phyloP scores from a whole-genome alignment of 2,113 vertebrate genomes.

The Naja naja region DNA sequence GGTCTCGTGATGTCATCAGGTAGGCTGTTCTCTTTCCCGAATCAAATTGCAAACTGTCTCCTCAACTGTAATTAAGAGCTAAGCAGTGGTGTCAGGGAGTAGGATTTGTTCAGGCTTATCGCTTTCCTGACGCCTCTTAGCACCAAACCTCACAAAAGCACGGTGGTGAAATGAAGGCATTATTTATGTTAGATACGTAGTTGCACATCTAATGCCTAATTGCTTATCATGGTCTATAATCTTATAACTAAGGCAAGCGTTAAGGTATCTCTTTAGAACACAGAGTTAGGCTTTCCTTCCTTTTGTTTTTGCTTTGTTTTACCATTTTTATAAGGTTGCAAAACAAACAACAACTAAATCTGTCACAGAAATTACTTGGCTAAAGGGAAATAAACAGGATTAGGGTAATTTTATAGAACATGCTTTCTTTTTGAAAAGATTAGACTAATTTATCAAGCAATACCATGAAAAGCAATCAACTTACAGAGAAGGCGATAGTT shows the following conservation, averaged over 20 bases:
- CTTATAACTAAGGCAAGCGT: conserved; percentile 57
- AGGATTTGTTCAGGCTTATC: conserved; percentile 63
- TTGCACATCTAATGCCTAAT: conserved; percentile 24
- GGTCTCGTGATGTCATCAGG: conserved; percentile 59
- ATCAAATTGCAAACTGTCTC: conserved; percentile 66
- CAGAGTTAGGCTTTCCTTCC: neutral
- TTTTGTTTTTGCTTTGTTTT: neutral
- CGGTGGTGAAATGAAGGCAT: conserved; percentile 59
- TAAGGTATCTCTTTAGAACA: neutral
- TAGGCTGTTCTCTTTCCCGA: conserved; percentile 54
- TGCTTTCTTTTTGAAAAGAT: neutral
- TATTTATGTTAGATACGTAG: conserved; percentile 55
- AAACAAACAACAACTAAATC: neutral
- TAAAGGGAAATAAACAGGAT: neutral
- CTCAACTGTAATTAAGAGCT: conserved; percentile 67
- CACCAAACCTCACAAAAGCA: conserved; percentile 50
- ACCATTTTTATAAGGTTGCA: neutral
- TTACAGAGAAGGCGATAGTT: neutral
- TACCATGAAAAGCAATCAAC: neutral
- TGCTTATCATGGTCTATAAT: conserved; percentile 38
- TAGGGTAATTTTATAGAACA: neutral
- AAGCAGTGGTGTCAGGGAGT: conserved; percentile 61
- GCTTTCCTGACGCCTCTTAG: conserved; percentile 56
- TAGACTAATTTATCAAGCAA: neutral
- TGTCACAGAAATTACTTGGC: neutral